A percentile compares a stretch with the other conserved stretches of the same genome.
Conservation (phyloP, 2,888 invertebrate genomes). For the Tachina fera region DNA sequence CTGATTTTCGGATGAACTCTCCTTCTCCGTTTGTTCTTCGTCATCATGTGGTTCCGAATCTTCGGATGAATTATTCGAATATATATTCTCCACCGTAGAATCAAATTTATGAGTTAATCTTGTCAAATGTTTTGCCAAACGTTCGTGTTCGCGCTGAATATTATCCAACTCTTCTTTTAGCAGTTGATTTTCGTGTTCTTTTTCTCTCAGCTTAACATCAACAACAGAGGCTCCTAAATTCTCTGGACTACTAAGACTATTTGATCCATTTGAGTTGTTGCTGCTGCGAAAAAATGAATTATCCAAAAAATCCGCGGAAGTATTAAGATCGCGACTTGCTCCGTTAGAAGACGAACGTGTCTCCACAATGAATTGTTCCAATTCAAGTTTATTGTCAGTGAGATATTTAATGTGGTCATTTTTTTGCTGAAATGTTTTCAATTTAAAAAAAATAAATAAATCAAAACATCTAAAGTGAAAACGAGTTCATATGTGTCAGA, state of each 20-base stretch:
- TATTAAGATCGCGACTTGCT: slow-evolving; percentile 74
- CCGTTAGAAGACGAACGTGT: slow-evolving; percentile 74
- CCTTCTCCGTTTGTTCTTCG: slow-evolving; percentile 64
- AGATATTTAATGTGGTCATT: slow-evolving; percentile 74
- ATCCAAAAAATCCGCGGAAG: slow-evolving; percentile 78
- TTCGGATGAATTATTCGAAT: slow-evolving; percentile 27
- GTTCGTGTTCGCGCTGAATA: slow-evolving; percentile 72
- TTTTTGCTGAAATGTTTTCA: slow-evolving; percentile 71
- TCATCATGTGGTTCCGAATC: slow-evolving; percentile 61
- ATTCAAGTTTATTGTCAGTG: slow-evolving; percentile 76
- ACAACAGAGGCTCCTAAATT: slow-evolving; percentile 80
- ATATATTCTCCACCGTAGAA: slow-evolving; percentile 47
- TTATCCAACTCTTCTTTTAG: slow-evolving; percentile 73
- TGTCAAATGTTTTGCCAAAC: slow-evolving; percentile 73
- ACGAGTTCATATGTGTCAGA: too few relatives aligned
- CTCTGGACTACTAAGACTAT: slow-evolving; percentile 78
- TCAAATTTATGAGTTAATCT: slow-evolving; percentile 70
- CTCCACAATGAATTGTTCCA: slow-evolving; percentile 79
- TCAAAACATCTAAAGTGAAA: too few relatives aligned
- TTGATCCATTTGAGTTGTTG: slow-evolving; percentile 74
- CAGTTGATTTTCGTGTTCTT: slow-evolving; percentile 78
- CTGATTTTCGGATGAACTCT: slow-evolving; percentile 20
- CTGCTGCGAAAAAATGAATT: slow-evolving; percentile 73
- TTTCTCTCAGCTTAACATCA: slow-evolving; percentile 81
- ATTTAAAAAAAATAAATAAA: not conserved